Conservation (phyloP, 1,140 invertebrate species). For the Megalopta genalis region DNA sequence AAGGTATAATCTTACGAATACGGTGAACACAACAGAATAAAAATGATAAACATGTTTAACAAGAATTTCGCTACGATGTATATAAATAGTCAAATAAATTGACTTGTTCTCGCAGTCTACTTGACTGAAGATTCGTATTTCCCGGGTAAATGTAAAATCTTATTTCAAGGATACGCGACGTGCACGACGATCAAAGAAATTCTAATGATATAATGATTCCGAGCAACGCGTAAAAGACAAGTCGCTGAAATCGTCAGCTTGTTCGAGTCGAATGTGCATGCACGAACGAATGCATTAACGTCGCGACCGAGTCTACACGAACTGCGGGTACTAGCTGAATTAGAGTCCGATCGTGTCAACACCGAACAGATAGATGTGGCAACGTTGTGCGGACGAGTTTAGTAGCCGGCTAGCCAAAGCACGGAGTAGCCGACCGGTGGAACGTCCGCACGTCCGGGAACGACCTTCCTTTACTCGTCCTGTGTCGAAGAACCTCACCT, state of each 20-base stretch:
- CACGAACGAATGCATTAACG: constrained; percentile 30
- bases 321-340: constrained; percentile 52
- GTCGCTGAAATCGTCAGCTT: constrained; percentile 12
- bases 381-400: constrained; percentile 67
- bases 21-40: too few species aligned
- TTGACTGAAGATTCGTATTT: not conserved
- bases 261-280: constrained; percentile 22
- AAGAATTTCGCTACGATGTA: too few species aligned
- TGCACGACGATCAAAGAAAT: too few species aligned
- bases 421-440: constrained; percentile 52
- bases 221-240: constrained; percentile 15
- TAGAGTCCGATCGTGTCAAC: constrained; percentile 65
- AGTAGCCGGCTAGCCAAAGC: constrained; percentile 65
- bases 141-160: not conserved
- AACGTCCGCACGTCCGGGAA: constrained; percentile 62
- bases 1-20: too few species aligned
- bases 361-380: constrained; percentile 62
- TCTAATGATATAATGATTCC: not conserved
- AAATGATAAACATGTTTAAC: too few species aligned
- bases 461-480: constrained; percentile 58
- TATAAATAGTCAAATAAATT: not conserved
- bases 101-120: not conserved
- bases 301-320: constrained; percentile 27
- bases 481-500: constrained; percentile 46
- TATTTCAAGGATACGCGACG: not conserved